Conservation (phyloP, 2,888 invertebrate species). For the Flexamia atlantica region DNA sequence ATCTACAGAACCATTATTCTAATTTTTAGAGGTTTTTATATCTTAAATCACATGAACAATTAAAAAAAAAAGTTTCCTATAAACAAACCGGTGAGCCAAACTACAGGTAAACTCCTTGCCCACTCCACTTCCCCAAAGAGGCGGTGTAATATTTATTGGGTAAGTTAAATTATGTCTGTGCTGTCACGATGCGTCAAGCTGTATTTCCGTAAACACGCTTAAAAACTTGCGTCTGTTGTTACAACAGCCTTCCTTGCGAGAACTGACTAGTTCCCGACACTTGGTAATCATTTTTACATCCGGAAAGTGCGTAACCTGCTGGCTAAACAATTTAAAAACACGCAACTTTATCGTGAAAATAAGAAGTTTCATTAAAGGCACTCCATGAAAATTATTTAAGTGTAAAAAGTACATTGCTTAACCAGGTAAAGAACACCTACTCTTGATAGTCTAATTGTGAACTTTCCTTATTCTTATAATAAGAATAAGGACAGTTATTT, state of each 20-base stretch:
- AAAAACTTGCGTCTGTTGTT: neutral
- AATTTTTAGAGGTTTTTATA: too few species aligned
- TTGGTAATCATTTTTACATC: constrained; percentile 14
- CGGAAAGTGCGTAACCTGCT: constrained; percentile 18
- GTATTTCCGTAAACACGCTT: constrained; percentile 31
- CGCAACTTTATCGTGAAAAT: neutral
- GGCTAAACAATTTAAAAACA: neutral
- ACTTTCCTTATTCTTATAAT: too few species aligned
- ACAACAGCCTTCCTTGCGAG: neutral
- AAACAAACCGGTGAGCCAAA: too few species aligned
- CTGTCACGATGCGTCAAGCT: neutral
- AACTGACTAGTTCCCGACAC: neutral
- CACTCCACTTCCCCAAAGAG: neutral
- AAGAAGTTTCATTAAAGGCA: neutral
- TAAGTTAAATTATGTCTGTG: constrained; percentile 19
- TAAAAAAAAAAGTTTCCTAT: too few species aligned
- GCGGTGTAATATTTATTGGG: neutral
- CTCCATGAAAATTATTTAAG: too few species aligned
- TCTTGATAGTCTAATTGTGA: too few species aligned
- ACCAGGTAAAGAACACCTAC: too few species aligned
- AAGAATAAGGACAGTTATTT: too few species aligned
- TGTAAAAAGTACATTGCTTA: too few species aligned
- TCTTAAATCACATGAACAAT: too few species aligned
- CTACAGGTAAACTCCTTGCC: too few species aligned
- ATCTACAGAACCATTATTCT: too few species aligned